Evolutionary conservation across 2,888 invertebrate species (phyloP).

Genomic region (Noctua pronuba): DNA sequence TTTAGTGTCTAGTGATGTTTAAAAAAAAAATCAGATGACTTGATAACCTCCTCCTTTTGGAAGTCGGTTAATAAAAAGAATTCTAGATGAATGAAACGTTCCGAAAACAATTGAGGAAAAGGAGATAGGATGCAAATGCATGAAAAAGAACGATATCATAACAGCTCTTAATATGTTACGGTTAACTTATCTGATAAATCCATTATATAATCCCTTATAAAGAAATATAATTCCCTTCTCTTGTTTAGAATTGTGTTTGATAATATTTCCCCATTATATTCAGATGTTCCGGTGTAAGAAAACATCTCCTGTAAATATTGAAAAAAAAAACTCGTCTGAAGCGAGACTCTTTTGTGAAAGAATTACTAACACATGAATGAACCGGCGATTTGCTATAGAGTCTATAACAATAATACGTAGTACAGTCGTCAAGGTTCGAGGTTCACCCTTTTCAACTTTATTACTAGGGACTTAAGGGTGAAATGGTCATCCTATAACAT

Average conservation of each 20-base stretch:
- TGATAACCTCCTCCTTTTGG: too few species aligned
- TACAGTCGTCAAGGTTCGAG: neutral
- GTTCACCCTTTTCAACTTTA: neutral
- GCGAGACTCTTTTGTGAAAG: conserved; percentile 31
- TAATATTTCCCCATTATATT: neutral
- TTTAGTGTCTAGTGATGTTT: neutral
- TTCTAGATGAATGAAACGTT: neutral
- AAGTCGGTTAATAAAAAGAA: too few species aligned
- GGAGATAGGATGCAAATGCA: neutral
- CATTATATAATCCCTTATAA: neutral
- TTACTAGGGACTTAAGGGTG: neutral
- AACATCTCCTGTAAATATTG: neutral
- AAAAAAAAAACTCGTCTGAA: conserved; percentile 8
- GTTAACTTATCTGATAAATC: neutral
- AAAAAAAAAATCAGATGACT: too few species aligned
- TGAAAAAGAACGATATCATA: neutral
- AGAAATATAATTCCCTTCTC: too few species aligned
- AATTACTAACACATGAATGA: conserved; percentile 47
- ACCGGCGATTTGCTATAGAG: neutral
- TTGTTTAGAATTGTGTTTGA: neutral
- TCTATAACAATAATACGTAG: neutral
- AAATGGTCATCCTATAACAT: neutral
- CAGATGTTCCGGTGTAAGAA: neutral
- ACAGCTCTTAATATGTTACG: neutral
- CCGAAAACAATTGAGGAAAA: neutral